These are phyloP conservation scores for Brachionus rotundiformis DNA, from an alignment of 1,140 invertebrate species.

Conservation along the genomic window DNA sequence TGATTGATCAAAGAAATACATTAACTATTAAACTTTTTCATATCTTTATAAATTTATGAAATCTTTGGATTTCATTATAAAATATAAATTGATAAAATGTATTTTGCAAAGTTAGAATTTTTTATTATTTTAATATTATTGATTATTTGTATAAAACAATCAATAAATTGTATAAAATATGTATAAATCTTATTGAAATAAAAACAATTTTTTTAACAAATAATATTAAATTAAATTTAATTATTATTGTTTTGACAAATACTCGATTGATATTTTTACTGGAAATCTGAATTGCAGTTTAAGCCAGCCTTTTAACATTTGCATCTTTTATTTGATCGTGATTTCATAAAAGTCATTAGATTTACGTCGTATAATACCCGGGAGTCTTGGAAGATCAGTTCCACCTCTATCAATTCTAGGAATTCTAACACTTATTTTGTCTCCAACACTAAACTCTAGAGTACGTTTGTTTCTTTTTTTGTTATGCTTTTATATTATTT, in stretches of 20 bases:
- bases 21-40: no score
- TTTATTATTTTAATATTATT: not conserved
- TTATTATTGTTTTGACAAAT: not conserved
- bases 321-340: conserved; percentile 1
- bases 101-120: not conserved
- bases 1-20: no score
- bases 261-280: not conserved
- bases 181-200: not conserved
- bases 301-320: not conserved
- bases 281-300: not conserved
- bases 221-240: not conserved
- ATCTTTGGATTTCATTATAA: not conserved
- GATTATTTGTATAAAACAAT: conserved; percentile 8
- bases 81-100: conserved; percentile 9
- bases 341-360: conserved; percentile 4
- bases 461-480: not conserved
- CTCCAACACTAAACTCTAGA: not conserved
- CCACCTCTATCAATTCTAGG: conserved; percentile 15
- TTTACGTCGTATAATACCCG: conserved; percentile 15
- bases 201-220: not conserved
- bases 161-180: conserved; percentile 15
- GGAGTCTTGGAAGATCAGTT: not conserved
- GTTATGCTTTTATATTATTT: not conserved
- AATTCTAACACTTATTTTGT: conserved; percentile 14
- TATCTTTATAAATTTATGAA: conserved; percentile 2